Percentiles rank a stretch among this genome's conserved stretches.
These are phyloP conservation scores for Gnatocerus cornutus DNA, from an alignment of 2,888 invertebrate species.

Conservation along the genomic window DNA sequence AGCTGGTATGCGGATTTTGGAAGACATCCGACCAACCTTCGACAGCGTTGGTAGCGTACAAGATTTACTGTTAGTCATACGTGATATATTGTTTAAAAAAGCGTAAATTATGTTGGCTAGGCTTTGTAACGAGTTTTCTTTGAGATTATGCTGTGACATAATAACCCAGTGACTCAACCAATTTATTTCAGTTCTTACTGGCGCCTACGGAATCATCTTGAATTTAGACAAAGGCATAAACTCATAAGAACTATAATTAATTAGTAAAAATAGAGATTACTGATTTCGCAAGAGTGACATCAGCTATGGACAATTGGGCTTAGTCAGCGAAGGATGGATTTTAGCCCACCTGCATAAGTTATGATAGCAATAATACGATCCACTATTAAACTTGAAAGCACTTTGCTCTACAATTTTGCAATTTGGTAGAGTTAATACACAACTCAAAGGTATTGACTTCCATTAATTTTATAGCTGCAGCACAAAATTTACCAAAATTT, in stretches of 20 bases:
- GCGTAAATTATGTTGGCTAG: conserved; percentile 30
- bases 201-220: conserved; percentile 2
- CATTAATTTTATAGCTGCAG: no score
- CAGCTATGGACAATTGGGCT: no score
- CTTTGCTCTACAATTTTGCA: no score
- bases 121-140: conserved; percentile 12
- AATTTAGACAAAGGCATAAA: not conserved
- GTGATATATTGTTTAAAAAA: conserved; percentile 42
- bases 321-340: no score
- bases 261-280: conserved; percentile 32
- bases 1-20: conserved; percentile 46
- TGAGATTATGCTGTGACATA: conserved; percentile 41
- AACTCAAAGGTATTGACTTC: no score
- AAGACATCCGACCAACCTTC: conserved; percentile 45
- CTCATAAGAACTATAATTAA: not conserved
- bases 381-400: no score
- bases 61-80: conserved; percentile 51
- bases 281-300: not conserved
- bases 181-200: conserved; percentile 21
- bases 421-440: no score
- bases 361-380: no score
- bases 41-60: conserved; percentile 45
- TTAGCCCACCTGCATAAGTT: no score
- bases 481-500: no score
- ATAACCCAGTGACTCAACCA: conserved; percentile 51